A percentile compares a stretch with the other conserved stretches of the same genome.
Conservation (phyloP, 2,888 invertebrate genomes). For the Euclidia mi region DNA sequence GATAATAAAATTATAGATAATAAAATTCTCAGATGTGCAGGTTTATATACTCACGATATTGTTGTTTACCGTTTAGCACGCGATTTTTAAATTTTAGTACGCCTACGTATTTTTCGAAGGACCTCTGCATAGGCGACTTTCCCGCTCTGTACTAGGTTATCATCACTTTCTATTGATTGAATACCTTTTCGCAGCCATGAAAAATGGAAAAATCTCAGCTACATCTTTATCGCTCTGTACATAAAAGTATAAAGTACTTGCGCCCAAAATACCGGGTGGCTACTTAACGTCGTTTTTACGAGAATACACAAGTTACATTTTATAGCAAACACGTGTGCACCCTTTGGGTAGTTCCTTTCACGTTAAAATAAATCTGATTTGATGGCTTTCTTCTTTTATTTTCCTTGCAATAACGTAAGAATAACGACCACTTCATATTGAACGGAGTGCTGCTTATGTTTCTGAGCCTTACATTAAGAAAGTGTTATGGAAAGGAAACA, state of each 20-base stretch:
- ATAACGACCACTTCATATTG: not conserved
- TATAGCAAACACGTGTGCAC: slow-evolving; percentile 12
- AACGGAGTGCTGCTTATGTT: not conserved
- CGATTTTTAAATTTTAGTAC: no score
- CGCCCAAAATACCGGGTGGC: slow-evolving; percentile 11
- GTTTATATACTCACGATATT: no score
- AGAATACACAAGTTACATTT: slow-evolving; percentile 10
- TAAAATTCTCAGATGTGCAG: no score
- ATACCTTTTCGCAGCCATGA: no score
- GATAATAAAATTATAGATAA: no score
- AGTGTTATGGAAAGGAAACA: no score
- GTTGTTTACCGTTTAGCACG: no score
- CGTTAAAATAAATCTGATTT: slow-evolving; percentile 7
- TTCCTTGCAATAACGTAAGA: not conserved
- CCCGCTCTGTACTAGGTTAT: no score
- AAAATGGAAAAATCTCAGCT: not conserved
- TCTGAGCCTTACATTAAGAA: no score
- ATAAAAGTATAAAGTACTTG: slow-evolving; percentile 4
- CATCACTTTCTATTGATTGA: no score
- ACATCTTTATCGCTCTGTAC: not conserved
- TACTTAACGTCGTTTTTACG: slow-evolving; percentile 14
- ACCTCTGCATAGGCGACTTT: no score
- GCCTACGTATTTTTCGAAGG: no score
- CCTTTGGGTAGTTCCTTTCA: not conserved
- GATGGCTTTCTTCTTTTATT: not conserved